phyloP scores from a whole-genome alignment of 2,888 invertebrate genomes.

The Hedychridium roseum region DNA sequence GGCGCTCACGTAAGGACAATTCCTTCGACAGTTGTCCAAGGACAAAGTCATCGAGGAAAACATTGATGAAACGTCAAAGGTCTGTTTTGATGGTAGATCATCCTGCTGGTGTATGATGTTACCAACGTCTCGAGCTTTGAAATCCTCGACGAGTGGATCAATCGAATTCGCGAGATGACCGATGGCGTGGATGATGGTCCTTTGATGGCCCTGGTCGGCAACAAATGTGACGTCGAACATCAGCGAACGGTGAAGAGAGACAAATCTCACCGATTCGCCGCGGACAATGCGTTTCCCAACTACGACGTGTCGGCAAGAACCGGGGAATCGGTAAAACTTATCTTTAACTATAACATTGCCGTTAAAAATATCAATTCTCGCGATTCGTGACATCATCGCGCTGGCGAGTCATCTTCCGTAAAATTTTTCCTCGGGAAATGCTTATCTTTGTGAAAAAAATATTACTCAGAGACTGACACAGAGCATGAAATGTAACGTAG shows the following conservation, averaged over 20 bases:
- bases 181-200: slow-evolving; percentile 66
- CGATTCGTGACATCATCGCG: too few species aligned
- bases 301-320: slow-evolving; percentile 77
- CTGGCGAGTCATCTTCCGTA: too few species aligned
- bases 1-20: slow-evolving; percentile 76
- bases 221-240: slow-evolving; percentile 79
- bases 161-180: slow-evolving; percentile 65
- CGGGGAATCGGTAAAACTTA: slow-evolving; percentile 78
- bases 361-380: too few species aligned
- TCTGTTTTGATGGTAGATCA: slow-evolving; percentile 68
- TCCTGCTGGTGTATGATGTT: slow-evolving; percentile 84
- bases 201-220: slow-evolving; percentile 72
- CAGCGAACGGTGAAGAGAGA: slow-evolving; percentile 74
- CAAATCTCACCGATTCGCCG: slow-evolving; percentile 71
- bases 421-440: too few species aligned
- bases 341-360: too few species aligned
- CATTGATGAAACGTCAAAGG: too few species aligned
- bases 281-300: slow-evolving; percentile 70
- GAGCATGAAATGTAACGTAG: too few species aligned
- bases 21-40: too few species aligned
- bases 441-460: too few species aligned
- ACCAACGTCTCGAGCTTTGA: slow-evolving; percentile 84
- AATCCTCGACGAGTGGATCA: slow-evolving; percentile 77
- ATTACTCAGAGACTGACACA: too few species aligned
- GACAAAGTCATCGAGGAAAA: too few species aligned